phyloP scores from a whole-genome alignment of 2,113 vertebrate species.

The Cavia aperea region DNA sequence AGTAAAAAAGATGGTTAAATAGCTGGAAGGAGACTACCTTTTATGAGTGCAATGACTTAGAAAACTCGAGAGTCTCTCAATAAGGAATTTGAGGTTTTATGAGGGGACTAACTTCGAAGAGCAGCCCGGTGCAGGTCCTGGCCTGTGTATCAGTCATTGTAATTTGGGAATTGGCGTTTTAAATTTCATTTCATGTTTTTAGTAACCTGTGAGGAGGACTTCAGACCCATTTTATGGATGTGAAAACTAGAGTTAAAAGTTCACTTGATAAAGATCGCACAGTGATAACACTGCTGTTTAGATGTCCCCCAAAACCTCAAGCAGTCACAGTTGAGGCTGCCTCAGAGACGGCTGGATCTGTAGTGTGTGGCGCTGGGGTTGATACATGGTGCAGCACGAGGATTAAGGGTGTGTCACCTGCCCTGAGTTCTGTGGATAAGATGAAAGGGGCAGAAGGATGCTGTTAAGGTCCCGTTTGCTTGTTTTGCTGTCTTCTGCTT shows the following conservation, averaged over 20 bases:
- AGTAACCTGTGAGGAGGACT: background rate
- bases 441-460: too few relatives aligned
- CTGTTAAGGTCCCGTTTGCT: too few relatives aligned
- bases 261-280: background rate
- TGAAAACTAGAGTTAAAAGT: conserved; percentile 15
- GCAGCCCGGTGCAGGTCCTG: background rate
- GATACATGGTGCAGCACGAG: too few relatives aligned
- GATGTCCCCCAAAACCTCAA: too few relatives aligned
- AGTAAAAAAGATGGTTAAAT: background rate
- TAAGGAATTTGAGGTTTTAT: background rate
- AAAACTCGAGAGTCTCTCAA: background rate
- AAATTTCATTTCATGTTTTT: background rate
- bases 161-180: background rate
- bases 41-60: background rate
- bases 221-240: background rate
- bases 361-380: too few relatives aligned
- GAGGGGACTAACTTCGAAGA: background rate
- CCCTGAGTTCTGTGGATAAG: too few relatives aligned
- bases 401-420: too few relatives aligned
- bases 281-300: too few relatives aligned
- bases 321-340: too few relatives aligned
- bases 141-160: background rate
- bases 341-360: too few relatives aligned
- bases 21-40: background rate
- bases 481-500: too few relatives aligned